Percentiles rank a stretch among this genome's conserved stretches.
These are phyloP conservation scores for Triplophysa yarkandensis DNA, from an alignment of 2,797 vertebrate genomes.

Conservation along the genomic window DNA sequence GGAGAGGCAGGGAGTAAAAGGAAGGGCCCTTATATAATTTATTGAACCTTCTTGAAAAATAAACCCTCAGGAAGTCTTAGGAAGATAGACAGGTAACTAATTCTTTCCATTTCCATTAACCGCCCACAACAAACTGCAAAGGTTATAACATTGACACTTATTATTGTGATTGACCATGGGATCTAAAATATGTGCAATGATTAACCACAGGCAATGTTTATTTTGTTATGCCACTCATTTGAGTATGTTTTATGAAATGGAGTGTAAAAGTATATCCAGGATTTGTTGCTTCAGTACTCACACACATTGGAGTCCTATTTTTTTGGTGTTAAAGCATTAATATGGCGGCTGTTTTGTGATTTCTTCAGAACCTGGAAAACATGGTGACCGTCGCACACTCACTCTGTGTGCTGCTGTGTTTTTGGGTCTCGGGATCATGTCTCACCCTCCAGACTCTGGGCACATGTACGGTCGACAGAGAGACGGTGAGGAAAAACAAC, in stretches of 20 bases:
- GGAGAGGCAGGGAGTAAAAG: slow-evolving; percentile 59
- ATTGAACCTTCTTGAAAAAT: slow-evolving; percentile 60
- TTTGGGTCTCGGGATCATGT: slow-evolving; percentile 48
- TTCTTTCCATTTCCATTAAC: too few relatives aligned
- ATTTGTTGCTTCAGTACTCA: not conserved
- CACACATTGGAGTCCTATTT: not conserved
- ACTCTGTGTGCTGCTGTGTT: slow-evolving; percentile 51
- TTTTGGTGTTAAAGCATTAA: not conserved
- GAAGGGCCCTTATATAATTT: slow-evolving; percentile 65
- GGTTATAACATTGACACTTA: not conserved
- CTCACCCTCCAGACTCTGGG: slow-evolving; percentile 47
- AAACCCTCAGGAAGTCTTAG: slow-evolving; percentile 49
- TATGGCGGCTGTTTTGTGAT: slow-evolving; percentile 23
- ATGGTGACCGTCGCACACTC: slow-evolving; percentile 49
- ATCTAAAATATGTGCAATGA: not conserved
- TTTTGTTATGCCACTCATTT: not conserved
- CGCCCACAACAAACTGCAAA: not conserved
- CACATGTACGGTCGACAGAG: slow-evolving; percentile 51
- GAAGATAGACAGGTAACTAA: slow-evolving; percentile 6
- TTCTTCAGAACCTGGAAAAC: slow-evolving; percentile 53
- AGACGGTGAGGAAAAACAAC: slow-evolving; percentile 57
- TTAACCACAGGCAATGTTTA: not conserved
- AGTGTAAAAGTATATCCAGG: not conserved
- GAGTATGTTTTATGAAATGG: not conserved
- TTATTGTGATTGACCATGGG: not conserved